These are phyloP conservation scores for Colius striatus DNA, from an alignment of 2,113 vertebrate species.

Conservation along the genomic window DNA sequence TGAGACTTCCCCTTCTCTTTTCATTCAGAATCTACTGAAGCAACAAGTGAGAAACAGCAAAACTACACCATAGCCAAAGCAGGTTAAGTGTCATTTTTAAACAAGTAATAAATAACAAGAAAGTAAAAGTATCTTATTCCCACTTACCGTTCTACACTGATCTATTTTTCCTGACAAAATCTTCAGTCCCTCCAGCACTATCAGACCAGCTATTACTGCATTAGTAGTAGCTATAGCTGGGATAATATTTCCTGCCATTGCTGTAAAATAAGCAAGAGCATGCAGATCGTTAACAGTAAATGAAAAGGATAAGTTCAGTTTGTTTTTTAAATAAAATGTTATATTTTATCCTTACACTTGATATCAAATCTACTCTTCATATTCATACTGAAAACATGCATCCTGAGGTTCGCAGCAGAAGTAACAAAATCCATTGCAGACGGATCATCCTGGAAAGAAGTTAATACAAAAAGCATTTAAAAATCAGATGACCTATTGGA, in stretches of 20 bases:
- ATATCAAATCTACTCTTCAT: conserved; percentile 99
- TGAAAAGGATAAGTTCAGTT: not conserved
- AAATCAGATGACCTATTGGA: not conserved
- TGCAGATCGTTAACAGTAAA: not conserved
- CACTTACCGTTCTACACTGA: conserved; percentile 91
- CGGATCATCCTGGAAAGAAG: conserved; percentile 87
- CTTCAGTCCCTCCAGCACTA: conserved; percentile 94
- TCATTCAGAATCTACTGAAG: not conserved
- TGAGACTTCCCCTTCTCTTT: not conserved
- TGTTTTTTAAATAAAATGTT: not conserved
- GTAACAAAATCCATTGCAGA: conserved; percentile 98
- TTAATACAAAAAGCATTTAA: not conserved
- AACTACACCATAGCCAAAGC: not conserved
- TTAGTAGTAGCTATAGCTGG: conserved; percentile 99
- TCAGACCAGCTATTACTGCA: conserved; percentile 94
- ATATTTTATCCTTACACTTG: conserved; percentile 87
- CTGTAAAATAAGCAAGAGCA: conserved; percentile 74
- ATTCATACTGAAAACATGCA: conserved; percentile 99
- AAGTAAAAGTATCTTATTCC: not conserved
- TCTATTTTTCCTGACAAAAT: conserved; percentile 92
- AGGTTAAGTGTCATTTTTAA: not conserved
- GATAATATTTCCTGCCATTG: conserved; percentile 99
- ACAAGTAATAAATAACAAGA: not conserved
- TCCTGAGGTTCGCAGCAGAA: conserved; percentile 93
- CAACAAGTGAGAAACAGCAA: not conserved